Evolutionary conservation across 2,888 invertebrate species (phyloP), one percentile per base, ranked within the genome.

Genomic region (Harpalus rubripes): DNA sequence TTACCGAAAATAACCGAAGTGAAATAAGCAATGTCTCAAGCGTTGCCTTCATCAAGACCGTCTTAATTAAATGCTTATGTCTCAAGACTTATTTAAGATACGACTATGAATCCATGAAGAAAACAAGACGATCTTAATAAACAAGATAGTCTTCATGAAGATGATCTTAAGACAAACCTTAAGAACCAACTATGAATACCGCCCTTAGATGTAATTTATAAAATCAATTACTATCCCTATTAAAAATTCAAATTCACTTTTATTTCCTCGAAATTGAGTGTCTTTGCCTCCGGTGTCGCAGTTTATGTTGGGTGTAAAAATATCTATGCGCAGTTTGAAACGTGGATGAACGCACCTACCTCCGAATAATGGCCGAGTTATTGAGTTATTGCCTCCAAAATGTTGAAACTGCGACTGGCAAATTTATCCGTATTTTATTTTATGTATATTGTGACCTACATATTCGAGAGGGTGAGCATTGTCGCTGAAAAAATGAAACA

Each of bases 371-470:
- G 39, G 68, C 32, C 10, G 39, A 68, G 39, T 68, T 59, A 59
- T 59, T 15, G 59, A 59, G 44, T 52, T 63, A 63, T 10, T 7
- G 63, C 63, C 22, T 32, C 39, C 68, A 68, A 68, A 32, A 68
- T 68, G 32, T 39, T 39, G 39, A 68, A 68, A 68, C 32, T 22
- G 68, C 32, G 68, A 39, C 15, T 39, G 68, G n/a, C 15, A 68
- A 68, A 68, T 68, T 68, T 68, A 68, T 68, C 22, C 15, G n/a
- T 68, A 68, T 68, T 68, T 68, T 68, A 68, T 68, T 68, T 68
- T 32, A 68, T 68, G 39, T 68, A 68, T 32, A 39, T 32, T 68
- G 32, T 68, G 68, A 68, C 68, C 68, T 68, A 68, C 68, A 39
- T 68, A 26, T 12, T 39, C 18, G 26, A 32, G 15, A 32, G 32